These are phyloP conservation scores for Trichoplax adhaerens DNA, from an alignment of 37 sponge, comb jelly and placozoan species.

Conservation along the genomic window DNA sequence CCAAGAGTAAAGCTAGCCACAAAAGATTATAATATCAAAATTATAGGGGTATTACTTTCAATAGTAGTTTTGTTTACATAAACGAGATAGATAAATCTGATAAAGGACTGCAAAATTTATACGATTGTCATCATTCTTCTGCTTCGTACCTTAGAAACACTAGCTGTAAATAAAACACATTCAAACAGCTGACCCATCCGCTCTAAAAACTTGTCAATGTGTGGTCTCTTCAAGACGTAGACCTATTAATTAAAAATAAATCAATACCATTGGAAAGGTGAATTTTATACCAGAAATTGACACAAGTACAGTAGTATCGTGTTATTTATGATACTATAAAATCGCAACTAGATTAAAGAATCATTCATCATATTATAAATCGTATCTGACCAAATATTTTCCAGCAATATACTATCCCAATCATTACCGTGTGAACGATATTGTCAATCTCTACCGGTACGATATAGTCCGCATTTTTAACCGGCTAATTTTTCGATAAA, in stretches of 20 bases:
- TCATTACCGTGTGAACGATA: conserved; percentile 50
- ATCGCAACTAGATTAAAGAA: too few species aligned
- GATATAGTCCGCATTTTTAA: conserved; percentile 86
- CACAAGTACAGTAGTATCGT: neutral
- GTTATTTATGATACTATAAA: neutral
- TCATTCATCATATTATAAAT: too few species aligned
- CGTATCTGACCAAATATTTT: too few species aligned
- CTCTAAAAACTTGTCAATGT: conserved; percentile 85
- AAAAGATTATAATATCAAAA: too few species aligned
- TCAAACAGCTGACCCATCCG: conserved; percentile 95
- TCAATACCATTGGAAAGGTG: neutral
- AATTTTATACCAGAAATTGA: neutral
- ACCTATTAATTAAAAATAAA: conserved; percentile 23
- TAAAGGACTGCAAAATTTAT: too few species aligned
- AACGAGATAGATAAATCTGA: too few species aligned
- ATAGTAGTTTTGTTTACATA: too few species aligned
- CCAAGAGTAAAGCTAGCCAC: too few species aligned
- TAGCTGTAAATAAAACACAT: conserved; percentile 95
- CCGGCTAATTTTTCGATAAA: conserved; percentile 39
- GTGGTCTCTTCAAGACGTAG: conserved; percentile 93
- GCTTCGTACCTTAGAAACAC: conserved; percentile 67
- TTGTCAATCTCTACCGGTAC: conserved; percentile 93
- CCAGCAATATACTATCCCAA: neutral
- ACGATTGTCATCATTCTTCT: too few species aligned
- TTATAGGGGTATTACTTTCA: too few species aligned